Evolutionary conservation across 37 sponge, comb jelly and placozoan genomes (phyloP), one percentile per base, ranked within the genome.

Genomic region (Beroe forskalii): DNA sequence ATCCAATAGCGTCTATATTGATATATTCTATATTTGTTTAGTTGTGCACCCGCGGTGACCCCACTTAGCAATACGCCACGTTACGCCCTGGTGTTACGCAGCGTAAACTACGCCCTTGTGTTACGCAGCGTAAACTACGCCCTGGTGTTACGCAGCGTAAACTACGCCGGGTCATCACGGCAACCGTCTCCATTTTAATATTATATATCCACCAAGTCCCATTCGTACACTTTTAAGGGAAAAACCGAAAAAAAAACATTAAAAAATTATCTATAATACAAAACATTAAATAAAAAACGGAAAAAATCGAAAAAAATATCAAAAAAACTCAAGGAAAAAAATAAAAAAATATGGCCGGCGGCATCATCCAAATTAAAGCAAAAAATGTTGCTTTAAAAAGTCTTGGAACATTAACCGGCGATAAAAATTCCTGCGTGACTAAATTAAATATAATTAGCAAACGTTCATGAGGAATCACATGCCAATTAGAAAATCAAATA

Each of bases 201-300:
- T 30, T 30, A 27, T 19, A 35, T 9, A 32, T 32, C 39, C 72
- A 32, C 4, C 1, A 69, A 63, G 38, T 69, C 19, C 72, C 55
- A 48, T 48, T 48, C 55, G 6, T 48, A 6, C 55, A 12, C 55
- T 48, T 48, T 48, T 12, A 12, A 48, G 55, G 72, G 39, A 32
- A 32, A 69, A 69, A 69, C 36, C 27, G 39, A 69, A 69, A 69
- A 63, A 63, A 63, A 32, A 69, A 36, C 25, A 30, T 69, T 36
- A 69, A 69, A 69, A 69, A 69, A 69, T 69, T 36, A 69, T 69
- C 72, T 69, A 69, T 69, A 36, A 69, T 69, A 69, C 72, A 69
- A 69, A 69, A 69, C 72, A 80, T 80, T 80, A 80, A 80, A 80
- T 80, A 80, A 80, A 80, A 80, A 80, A 80, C 86, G 25, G 66